These are phyloP conservation scores for Todiramphus saurophagus DNA, from an alignment of 2,113 vertebrate species.

Conservation along the genomic window DNA sequence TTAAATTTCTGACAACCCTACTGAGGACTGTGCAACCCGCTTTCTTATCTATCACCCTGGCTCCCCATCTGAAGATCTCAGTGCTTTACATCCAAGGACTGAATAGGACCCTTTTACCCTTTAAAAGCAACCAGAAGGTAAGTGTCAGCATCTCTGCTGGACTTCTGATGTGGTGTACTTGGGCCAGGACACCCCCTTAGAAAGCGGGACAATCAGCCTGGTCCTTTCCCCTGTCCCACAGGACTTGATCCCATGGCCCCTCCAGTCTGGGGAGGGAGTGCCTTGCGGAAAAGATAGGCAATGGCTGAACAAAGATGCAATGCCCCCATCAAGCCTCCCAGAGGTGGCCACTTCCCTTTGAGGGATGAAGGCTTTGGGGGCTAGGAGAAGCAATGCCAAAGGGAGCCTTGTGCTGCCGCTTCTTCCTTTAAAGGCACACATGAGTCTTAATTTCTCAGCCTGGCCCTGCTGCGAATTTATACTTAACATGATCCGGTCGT, in stretches of 20 bases:
- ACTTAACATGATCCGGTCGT: not conserved
- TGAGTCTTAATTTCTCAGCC: not conserved
- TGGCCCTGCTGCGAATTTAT: not conserved
- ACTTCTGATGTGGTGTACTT: not conserved
- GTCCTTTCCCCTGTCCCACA: not conserved
- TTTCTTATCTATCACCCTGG: not conserved
- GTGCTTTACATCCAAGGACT: not conserved
- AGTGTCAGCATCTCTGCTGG: not conserved
- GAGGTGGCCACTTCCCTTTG: rapidly evolving
- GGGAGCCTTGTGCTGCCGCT: not conserved
- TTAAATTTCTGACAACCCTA: not conserved
- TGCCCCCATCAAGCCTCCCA: not conserved
- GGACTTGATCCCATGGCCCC: not conserved
- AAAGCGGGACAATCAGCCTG: not conserved
- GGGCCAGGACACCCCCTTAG: not conserved
- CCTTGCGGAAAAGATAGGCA: not conserved
- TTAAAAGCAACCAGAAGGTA: not conserved
- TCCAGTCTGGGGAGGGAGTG: not conserved
- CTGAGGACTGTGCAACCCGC: not conserved
- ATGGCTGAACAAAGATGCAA: not conserved
- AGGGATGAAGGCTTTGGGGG: not conserved
- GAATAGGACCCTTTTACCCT: not conserved
- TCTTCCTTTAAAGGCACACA: not conserved
- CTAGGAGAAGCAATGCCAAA: not conserved
- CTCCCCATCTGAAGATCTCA: not conserved